Percentiles rank a stretch among this genome's conserved stretches.
phyloP scores from a whole-genome alignment of 2,888 invertebrate species.

The Himalopsyche tibetana region DNA sequence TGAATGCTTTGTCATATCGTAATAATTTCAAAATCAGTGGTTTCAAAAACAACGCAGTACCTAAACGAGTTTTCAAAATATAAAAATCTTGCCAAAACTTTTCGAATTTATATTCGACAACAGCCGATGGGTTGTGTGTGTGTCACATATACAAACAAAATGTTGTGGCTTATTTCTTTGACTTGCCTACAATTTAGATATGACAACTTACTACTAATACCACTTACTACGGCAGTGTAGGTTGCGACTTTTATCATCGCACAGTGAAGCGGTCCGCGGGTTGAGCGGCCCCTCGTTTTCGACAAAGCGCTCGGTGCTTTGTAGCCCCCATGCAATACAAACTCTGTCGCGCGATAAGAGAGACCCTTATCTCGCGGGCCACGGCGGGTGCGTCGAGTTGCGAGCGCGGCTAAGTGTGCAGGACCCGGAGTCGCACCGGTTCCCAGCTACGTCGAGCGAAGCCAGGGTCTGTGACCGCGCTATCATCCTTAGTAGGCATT shows the following conservation, averaged over 20 bases:
- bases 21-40: too few relatives aligned
- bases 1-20: too few relatives aligned
- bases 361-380: conserved; percentile 37
- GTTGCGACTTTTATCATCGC: background rate
- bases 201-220: too few relatives aligned
- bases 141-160: too few relatives aligned
- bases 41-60: too few relatives aligned
- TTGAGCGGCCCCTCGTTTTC: background rate
- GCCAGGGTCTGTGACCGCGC: conserved; percentile 3
- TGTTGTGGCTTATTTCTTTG: too few relatives aligned
- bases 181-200: too few relatives aligned
- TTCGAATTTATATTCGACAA: too few relatives aligned
- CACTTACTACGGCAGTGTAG: too few relatives aligned
- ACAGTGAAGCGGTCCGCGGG: background rate
- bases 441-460: conserved; percentile 2
- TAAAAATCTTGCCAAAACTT: too few relatives aligned
- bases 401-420: background rate
- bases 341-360: conserved; percentile 33
- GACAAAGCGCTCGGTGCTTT: background rate
- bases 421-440: background rate
- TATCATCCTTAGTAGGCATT: conserved; percentile 17
- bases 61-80: too few relatives aligned
- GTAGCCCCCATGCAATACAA: conserved; percentile 18
- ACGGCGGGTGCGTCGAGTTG: background rate
- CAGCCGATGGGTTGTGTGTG: too few relatives aligned